Conservation (phyloP, 1,140 invertebrate genomes). For the Heliconius eleuchia region DNA sequence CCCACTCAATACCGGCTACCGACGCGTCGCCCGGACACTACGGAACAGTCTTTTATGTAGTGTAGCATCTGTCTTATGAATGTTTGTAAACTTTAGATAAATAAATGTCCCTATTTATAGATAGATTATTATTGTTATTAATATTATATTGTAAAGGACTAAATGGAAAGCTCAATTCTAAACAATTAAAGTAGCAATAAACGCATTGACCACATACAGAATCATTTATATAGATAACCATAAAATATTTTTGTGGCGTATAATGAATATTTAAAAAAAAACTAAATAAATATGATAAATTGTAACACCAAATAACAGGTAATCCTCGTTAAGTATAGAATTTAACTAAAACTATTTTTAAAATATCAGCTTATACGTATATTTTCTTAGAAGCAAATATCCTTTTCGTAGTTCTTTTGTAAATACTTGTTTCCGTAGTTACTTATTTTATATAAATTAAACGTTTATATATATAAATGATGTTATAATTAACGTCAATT, state of each 20-base stretch:
- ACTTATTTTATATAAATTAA: conserved; percentile 7
- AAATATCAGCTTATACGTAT: conserved; percentile 25
- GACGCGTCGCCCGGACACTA: conserved; percentile 14
- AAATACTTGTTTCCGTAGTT: conserved; percentile 11
- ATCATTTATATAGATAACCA: conserved; percentile 34
- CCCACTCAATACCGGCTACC: conserved; percentile 36
- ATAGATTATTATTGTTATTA: conserved; percentile 27
- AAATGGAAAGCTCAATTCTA: conserved; percentile 63
- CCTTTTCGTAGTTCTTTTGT: conserved; percentile 19
- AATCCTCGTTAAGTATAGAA: conserved; percentile 17
- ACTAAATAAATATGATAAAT: conserved; percentile 26
- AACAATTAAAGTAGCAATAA: conserved; percentile 50
- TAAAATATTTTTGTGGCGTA: conserved; percentile 38
- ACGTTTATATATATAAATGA: not conserved
- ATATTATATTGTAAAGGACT: conserved; percentile 29
- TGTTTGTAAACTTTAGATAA: conserved; percentile 27
- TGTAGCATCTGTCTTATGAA: conserved; percentile 35
- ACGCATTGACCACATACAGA: conserved; percentile 30
- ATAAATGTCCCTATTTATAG: conserved; percentile 34
- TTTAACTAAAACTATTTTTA: conserved; percentile 16
- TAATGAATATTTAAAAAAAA: not conserved
- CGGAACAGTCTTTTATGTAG: conserved; percentile 14
- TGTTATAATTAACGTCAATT: not conserved
- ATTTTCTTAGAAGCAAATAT: conserved; percentile 23
- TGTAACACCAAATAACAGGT: conserved; percentile 40